Evolutionary conservation across 2,113 vertebrate species (phyloP).

Genomic region (Thomomys bottae): DNA sequence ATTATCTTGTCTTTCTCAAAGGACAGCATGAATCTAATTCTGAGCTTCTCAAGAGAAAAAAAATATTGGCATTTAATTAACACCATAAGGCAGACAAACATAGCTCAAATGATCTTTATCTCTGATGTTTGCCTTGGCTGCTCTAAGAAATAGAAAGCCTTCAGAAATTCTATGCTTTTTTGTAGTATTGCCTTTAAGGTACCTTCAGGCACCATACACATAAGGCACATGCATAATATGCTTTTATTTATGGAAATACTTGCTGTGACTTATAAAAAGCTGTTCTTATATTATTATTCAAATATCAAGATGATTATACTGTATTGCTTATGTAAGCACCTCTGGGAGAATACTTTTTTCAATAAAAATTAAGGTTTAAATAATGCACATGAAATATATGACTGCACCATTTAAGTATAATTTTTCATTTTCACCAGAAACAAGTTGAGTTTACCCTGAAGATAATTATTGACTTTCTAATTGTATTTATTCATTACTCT

Average conservation of each 20-base stretch:
- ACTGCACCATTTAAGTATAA: background rate
- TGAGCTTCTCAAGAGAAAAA: constrained; percentile 59
- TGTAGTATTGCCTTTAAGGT: constrained; percentile 11
- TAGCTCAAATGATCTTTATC: constrained; percentile 71
- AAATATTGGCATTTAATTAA: constrained; percentile 58
- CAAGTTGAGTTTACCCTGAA: background rate
- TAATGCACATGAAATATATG: background rate
- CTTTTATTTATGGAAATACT: constrained; percentile 56
- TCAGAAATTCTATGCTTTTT: constrained; percentile 49
- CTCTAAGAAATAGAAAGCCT: constrained; percentile 46
- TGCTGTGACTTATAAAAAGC: constrained; percentile 21
- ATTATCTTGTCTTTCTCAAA: constrained; percentile 46
- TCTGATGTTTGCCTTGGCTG: constrained; percentile 56
- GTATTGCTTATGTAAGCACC: background rate
- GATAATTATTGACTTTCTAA: background rate
- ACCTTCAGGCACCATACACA: background rate
- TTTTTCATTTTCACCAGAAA: background rate
- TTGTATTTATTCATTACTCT: background rate
- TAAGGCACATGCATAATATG: constrained; percentile 34
- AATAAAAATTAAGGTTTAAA: constrained; percentile 23
- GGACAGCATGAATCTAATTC: constrained; percentile 52
- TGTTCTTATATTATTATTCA: constrained; percentile 67
- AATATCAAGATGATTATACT: constrained; percentile 41
- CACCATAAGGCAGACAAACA: constrained; percentile 65
- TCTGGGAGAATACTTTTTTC: constrained; percentile 52